Conservation (phyloP, 2,888 invertebrate genomes). For the Zygaena filipendulae region DNA sequence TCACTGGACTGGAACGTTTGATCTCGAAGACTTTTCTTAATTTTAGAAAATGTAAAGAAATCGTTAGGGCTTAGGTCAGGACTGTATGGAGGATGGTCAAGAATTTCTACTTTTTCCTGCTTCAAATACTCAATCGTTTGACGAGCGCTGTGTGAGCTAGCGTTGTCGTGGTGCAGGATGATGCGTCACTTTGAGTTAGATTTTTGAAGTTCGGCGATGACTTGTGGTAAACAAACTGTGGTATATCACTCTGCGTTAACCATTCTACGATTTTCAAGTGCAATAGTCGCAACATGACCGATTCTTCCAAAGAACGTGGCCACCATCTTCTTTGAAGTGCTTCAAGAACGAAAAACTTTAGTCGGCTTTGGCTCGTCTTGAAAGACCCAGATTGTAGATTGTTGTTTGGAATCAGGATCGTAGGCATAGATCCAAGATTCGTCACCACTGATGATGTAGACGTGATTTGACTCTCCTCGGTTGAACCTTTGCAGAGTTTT, state of each 20-base stretch:
- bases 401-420: slow-evolving; percentile 2
- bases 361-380: slow-evolving; percentile 9
- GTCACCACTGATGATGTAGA: slow-evolving; percentile 2
- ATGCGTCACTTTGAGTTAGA: slow-evolving; percentile 12
- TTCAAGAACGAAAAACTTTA: slow-evolving; percentile 15
- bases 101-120: slow-evolving; percentile 12
- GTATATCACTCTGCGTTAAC: slow-evolving; percentile 13
- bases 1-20: slow-evolving; percentile 2
- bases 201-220: slow-evolving; percentile 14
- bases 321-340: slow-evolving; percentile 13
- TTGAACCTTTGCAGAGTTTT: slow-evolving; percentile 9
- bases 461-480: slow-evolving; percentile 8
- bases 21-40: slow-evolving; percentile 7
- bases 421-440: slow-evolving; percentile 1
- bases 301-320: slow-evolving; percentile 14
- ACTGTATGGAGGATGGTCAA: slow-evolving; percentile 16
- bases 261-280: too few relatives aligned
- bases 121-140: slow-evolving; percentile 15
- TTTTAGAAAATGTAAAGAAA: slow-evolving; percentile 13
- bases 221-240: slow-evolving; percentile 10
- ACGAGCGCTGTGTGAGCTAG: slow-evolving; percentile 12
- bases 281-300: slow-evolving; percentile 8
- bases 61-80: slow-evolving; percentile 16
- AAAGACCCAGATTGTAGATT: slow-evolving; percentile 17
- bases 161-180: slow-evolving; percentile 12